Base-by-base conservation (phyloP, 2,113 vertebrate genomes). In the Neoarius graeffei region DNA sequence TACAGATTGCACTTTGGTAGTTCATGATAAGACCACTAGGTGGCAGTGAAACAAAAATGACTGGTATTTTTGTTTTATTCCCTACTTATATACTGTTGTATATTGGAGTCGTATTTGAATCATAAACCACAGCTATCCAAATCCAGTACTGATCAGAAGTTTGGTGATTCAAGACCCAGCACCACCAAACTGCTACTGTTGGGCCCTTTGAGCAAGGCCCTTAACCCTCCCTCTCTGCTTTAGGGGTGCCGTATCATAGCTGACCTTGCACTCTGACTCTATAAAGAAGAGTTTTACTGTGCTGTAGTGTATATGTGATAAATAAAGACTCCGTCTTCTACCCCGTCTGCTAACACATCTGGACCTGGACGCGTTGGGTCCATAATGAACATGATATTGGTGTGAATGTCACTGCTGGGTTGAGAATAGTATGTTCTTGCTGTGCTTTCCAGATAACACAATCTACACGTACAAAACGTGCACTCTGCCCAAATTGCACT, bases 391-490 rank as follows among this genome's bases (percentile, higher is more conserved):
- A 42, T 54, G 27, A 1, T 59, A 27, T 42, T 42, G 56, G 30
- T 81, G 57, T 19, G 57, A 81, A 54, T 76, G 54, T 50, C 56
- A 25, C 15, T 57, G 52, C 35, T 25, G 57, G 10, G 80, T 57
- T 82, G 80, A 82, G 80, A 82, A 62, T 23, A 48, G 20, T 13
- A 56, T 81, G 9, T 23, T 48, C 80, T 42, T 82, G 57, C 71
- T 85, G 82, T 20, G 88, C 86, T 35, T 74, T 81, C 3, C 91
- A 93, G 95, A 96, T 96, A 96, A 95, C 83, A 67, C 88, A 94
- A 95, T 95, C 95, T 94, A 5, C 89, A 27, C 42, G 50, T 42
- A 25, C 52, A 87, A 90, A 91, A 69, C 71, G 4, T 6, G 56
- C 86, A 48, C 74, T 69, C 57, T 25, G 35, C 60, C 83, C 69